Evolutionary conservation across 1,140 invertebrate genomes (phyloP), one percentile per base, ranked within the genome.

Genomic region (Caenorhabditis inopinata): DNA sequence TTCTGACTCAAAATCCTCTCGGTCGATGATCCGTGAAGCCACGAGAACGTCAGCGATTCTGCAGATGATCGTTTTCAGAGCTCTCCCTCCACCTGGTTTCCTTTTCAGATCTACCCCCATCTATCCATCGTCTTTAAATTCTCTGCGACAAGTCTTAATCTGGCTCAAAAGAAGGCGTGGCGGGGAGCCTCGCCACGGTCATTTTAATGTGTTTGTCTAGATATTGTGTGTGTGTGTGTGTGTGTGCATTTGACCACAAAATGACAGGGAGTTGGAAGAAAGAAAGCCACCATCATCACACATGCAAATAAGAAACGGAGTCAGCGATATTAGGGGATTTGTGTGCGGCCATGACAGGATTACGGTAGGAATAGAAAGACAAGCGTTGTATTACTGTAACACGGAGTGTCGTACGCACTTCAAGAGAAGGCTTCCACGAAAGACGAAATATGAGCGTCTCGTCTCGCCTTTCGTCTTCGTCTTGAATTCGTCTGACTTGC

Each of bases 31-130:
- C 74, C 75, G 48, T 78, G 29, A 12, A 81, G 53, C 80, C 80
- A 81, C 5, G 80, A 62, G 45, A 32, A 81, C 0, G 80, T 78
- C 25, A 78, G 47, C 18, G 80, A 81, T 49, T 81, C 80, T 81
- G 49, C 45, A 81, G 21, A 53, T n/a, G 11, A 21, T n/a, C n/a
- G n/a, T n/a, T n/a, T n/a, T n/a, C n/a, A n/a, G n/a, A n/a, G n/a
- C n/a, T n/a, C n/a, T n/a, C n/a, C n/a, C n/a, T n/a, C n/a, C n/a
- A n/a, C n/a, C n/a, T n/a, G n/a, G n/a, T n/a, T n/a, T n/a, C n/a
- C n/a, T n/a, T n/a, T n/a, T 16, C 11, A 21, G 1, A 21, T 38
- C 58, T 68, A 68, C 58, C 58, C 25, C n/a, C n/a, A n/a, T n/a
- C n/a, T n/a, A n/a, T n/a, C n/a, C n/a, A n/a, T n/a, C n/a, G n/a